Evolutionary conservation across 2,797 vertebrate species (phyloP), one percentile per base, ranked within the genome.

Genomic region (Leuciscus waleckii): DNA sequence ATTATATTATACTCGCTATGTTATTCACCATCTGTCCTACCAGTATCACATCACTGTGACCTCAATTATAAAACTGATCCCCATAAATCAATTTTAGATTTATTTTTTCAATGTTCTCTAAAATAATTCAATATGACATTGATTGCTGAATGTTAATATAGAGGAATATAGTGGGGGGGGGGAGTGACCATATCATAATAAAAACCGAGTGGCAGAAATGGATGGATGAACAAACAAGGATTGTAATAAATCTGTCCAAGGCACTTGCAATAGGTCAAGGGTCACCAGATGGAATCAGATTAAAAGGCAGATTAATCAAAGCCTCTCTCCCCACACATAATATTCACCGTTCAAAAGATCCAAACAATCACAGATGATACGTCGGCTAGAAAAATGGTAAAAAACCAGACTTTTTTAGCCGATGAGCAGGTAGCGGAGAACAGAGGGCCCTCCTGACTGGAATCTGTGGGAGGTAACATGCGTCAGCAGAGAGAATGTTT

Each of bases 281-380:
- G 71, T 85, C 86, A 74, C 1, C 11, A 76, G 70, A 83, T 76
- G 7, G 83, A 85, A 89, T 89, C 69, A 83, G 83, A 85, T 89
- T 87, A 85, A 68, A 83, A 68, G 37, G 70, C 81, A 87, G 88
- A 89, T 86, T 85, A 86, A 89, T 89, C 81, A 87, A 86, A 61
- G 65, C 82, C 74, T 69, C 67, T 56, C 43, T 82, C 75, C 49
- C 23, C 14, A 39, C 29, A 46, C 54, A 79, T 83, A 68, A 63
- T 58, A 81, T 69, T 67, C 46, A 65, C 58, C 26, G 29, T 35
- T 77, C 23, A 81, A 54, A 46, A n/a, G 51, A 81, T 43, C 77
- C 37, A 63, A 68, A 80, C 37, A 70, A 79, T 46, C 68, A 43
- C 49, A 41, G 81, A 19, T 41, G 23, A 82, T 54, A 4, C 11